These are phyloP conservation scores for Zaprionus africanus DNA, from an alignment of 1,140 invertebrate species.

Conservation along the genomic window DNA sequence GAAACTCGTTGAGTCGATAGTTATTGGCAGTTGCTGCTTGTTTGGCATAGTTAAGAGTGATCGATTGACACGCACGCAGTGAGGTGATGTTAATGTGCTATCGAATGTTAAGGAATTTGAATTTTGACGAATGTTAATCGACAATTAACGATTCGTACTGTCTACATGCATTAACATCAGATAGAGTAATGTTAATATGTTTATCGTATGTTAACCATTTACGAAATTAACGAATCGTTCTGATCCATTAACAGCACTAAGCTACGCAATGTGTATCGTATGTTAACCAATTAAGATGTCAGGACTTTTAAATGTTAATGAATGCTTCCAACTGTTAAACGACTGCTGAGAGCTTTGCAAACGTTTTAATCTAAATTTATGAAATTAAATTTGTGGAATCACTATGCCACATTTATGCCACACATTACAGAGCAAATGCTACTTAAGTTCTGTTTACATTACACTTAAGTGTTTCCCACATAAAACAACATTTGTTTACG, in stretches of 20 bases:
- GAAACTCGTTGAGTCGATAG: not conserved
- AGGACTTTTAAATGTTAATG: not conserved
- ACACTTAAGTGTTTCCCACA: not conserved
- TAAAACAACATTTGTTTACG: conserved; percentile 7
- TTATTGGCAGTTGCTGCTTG: not conserved
- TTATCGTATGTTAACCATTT: not conserved
- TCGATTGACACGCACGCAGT: not conserved
- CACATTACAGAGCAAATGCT: too few relatives aligned
- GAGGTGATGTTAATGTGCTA: not conserved
- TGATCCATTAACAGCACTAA: too few relatives aligned
- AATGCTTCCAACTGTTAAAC: not conserved
- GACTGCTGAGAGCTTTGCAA: not conserved
- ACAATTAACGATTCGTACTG: too few relatives aligned
- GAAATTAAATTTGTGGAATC: not conserved
- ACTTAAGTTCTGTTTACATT: not conserved
- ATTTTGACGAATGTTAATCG: not conserved
- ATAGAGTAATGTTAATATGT: not conserved
- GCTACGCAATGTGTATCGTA: not conserved
- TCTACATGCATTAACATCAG: not conserved
- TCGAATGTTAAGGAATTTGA: not conserved
- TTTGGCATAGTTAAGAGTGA: not conserved
- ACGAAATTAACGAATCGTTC: too few relatives aligned
- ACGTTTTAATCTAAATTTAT: not conserved
- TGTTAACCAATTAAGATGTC: not conserved
- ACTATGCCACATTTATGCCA: not conserved